Evolutionary conservation across 2,888 invertebrate genomes (phyloP).

Genomic region (Strigamia maritima): DNA sequence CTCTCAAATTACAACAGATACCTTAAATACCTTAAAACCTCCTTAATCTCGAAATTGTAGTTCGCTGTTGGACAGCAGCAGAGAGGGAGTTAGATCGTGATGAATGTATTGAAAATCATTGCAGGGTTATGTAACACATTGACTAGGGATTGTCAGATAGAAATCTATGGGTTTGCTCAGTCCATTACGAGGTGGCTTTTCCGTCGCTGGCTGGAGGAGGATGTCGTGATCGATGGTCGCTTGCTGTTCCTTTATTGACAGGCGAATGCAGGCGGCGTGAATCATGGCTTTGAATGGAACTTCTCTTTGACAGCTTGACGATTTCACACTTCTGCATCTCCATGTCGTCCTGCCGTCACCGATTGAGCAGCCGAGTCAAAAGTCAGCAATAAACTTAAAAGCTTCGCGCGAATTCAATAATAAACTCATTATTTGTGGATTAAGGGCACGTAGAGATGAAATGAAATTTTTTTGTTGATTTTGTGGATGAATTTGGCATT

Average conservation of each 20-base stretch:
- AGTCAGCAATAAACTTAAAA: neutral
- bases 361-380: neutral
- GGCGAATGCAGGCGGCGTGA: neutral
- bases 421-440: too few species aligned
- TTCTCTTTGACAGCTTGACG: conserved; percentile 4
- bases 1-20: neutral
- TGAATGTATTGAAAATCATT: neutral
- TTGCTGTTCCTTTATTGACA: conserved; percentile 4
- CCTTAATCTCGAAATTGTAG: neutral
- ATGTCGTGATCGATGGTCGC: neutral
- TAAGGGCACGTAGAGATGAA: too few species aligned
- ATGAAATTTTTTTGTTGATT: too few species aligned
- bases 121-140: neutral
- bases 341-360: neutral
- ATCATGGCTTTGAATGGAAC: neutral
- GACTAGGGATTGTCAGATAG: neutral
- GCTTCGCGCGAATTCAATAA: too few species aligned
- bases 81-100: neutral
- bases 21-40: neutral
- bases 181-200: neutral
- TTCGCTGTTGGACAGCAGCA: neutral
- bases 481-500: too few species aligned
- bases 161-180: conserved; percentile 4
- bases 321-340: neutral
- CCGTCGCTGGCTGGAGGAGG: neutral